A percentile compares a stretch with the other conserved stretches of the same genome.
Conservation (phyloP, 2,113 vertebrate species). For the Heptranchias perlo region DNA sequence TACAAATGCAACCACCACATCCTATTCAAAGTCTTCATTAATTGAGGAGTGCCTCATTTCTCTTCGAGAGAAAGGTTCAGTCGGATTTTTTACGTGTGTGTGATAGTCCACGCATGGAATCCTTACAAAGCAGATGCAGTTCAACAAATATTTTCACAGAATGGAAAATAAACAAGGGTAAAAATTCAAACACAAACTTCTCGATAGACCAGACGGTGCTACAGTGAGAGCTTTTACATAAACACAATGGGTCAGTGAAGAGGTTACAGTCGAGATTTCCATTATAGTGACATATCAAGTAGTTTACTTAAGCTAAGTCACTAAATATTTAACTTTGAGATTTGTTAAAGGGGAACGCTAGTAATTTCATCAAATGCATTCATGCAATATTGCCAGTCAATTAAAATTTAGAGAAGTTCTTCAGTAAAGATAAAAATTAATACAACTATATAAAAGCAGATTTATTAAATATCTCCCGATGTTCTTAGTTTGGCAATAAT, state of each 20-base stretch:
- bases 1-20: neutral
- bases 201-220: neutral
- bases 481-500: neutral
- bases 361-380: neutral
- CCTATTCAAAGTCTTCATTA: no score
- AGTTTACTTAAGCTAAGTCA: conserved; percentile 14
- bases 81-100: neutral
- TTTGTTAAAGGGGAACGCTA: neutral
- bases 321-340: conserved; percentile 3
- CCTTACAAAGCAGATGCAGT: neutral
- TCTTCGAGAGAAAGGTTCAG: neutral
- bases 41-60: neutral
- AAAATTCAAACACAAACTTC: neutral
- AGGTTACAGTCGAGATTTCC: neutral
- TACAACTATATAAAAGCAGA: neutral
- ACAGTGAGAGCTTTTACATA: conserved; percentile 15
- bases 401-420: neutral
- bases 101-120: neutral
- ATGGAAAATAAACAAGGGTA: conserved; percentile 24
- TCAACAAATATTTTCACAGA: conserved; percentile 26
- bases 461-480: neutral
- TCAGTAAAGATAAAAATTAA: neutral
- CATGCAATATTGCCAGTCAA: neutral
- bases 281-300: conserved; percentile 13
- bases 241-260: conserved; percentile 13